Percentiles rank a stretch among this genome's conserved stretches.
phyloP scores from a whole-genome alignment of 2,888 invertebrate genomes.

The Drosophila peninsularis region DNA sequence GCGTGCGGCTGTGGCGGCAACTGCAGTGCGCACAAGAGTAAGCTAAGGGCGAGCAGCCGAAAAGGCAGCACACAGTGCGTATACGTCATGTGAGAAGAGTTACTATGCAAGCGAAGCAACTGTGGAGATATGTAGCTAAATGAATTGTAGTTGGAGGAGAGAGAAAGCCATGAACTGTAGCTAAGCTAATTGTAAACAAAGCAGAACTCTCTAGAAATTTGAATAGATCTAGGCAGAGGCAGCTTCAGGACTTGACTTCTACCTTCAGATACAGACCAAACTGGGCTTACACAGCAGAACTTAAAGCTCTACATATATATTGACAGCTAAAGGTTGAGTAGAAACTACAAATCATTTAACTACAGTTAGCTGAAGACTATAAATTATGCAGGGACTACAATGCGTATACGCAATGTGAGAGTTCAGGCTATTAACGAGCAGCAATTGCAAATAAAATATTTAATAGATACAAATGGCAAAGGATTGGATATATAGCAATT shows the following conservation, averaged over 20 bases:
- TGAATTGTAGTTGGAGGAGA: too few species aligned
- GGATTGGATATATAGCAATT: not conserved
- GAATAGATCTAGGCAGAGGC: too few species aligned
- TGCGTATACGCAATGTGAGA: not conserved
- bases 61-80: constrained; percentile 47
- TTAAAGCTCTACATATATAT: too few species aligned
- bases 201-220: too few species aligned
- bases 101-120: not conserved
- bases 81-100: constrained; percentile 33
- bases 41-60: constrained; percentile 12
- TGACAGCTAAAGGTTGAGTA: too few species aligned
- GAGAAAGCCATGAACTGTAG: not conserved
- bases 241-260: too few species aligned
- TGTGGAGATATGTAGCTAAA: not conserved
- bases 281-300: too few species aligned
- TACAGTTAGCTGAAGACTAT: not conserved
- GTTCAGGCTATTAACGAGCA: not conserved
- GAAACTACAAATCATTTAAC: not conserved
- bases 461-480: not conserved
- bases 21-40: constrained; percentile 52
- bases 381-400: not conserved
- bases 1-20: not conserved
- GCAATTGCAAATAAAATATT: not conserved
- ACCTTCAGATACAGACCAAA: too few species aligned
- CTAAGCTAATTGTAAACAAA: too few species aligned